Base-by-base conservation (phyloP, 2,888 invertebrate species). In the Boloria euphrosyne region DNA sequence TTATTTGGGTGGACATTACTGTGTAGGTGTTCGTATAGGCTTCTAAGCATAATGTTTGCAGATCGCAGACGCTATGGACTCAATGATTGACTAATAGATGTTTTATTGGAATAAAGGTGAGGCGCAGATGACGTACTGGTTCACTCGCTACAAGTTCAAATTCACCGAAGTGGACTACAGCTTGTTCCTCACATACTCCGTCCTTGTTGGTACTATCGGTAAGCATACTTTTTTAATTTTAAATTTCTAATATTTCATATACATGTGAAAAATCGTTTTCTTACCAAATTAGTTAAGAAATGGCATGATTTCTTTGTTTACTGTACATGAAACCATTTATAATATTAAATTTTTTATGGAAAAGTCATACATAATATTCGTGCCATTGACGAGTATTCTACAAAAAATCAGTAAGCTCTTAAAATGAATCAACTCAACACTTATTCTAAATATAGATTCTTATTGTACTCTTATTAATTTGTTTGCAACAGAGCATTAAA, bases 121-220 rank as follows among this genome's bases (percentile, higher is more conserved):
- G 88, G 86, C 88, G 79, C 93, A 93, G 81, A 89, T 94, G 80
- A 92, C 93, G 52, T 94, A 92, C 82, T 90, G 93, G 82, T 94
- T 93, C 80, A 90, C 92, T 1, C 89, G 94, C 73, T 90, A 89
- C 82, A 90, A 91, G 80, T 94, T 92, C 84, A 89, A 92, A 73
- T 94, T 94, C 93, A 93, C 93, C 74, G 93, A 93, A 74, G 89
- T 93, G 43, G 93, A 94, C 81, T 94, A 91, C 87, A 93, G 93
- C 76, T 82, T 93, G 76, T 93, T 93, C 81, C 85, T 90, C 71
- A 93, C 94, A 0, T 91, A 93, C 79, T 93, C 93, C 78, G 93
- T 93, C 65, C 84, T 93, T 31, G 85, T 94, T 62, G 93, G 93
- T 66, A 89, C 90, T 71, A 76, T 93, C 73, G 94, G 94, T 94